These are phyloP conservation scores for Melanotus villosus DNA, from an alignment of 2,888 invertebrate genomes.

Conservation along the genomic window DNA sequence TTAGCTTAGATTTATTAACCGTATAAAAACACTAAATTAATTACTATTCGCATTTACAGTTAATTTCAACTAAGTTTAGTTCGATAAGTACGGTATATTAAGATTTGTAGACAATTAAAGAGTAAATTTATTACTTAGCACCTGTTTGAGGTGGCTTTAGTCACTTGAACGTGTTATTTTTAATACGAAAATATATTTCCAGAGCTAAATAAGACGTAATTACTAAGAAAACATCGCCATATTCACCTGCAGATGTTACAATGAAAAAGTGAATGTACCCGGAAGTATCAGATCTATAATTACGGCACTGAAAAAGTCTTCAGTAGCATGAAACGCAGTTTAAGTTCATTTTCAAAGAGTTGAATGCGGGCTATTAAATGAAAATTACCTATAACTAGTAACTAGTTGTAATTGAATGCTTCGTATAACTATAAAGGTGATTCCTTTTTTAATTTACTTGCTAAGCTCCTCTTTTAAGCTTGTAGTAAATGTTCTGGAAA, in stretches of 20 bases:
- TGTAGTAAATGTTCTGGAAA: no score
- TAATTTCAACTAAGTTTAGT: no score
- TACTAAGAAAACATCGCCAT: background rate
- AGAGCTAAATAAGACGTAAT: background rate
- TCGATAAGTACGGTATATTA: no score
- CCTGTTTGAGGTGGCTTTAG: background rate
- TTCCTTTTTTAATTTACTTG: no score
- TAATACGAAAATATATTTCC: background rate
- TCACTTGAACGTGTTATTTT: background rate
- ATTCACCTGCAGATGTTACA: constrained; percentile 25
- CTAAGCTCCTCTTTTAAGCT: no score
- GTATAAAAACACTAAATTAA: no score
- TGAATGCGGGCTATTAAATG: background rate
- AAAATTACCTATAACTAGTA: background rate
- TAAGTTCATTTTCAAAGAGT: constrained; percentile 23
- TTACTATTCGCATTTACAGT: no score
- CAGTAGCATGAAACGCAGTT: constrained; percentile 15
- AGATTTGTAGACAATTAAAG: background rate
- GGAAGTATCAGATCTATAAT: constrained; percentile 26
- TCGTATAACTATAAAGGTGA: no score
- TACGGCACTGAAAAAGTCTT: constrained; percentile 19
- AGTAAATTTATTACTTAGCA: background rate
- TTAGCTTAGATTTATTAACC: no score
- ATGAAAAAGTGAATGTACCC: constrained; percentile 34
- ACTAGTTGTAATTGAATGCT: no score